A percentile compares a stretch with the other conserved stretches of the same genome.
These are phyloP conservation scores for Silurus glanis DNA, from an alignment of 2,113 vertebrate genomes.

Conservation along the genomic window DNA sequence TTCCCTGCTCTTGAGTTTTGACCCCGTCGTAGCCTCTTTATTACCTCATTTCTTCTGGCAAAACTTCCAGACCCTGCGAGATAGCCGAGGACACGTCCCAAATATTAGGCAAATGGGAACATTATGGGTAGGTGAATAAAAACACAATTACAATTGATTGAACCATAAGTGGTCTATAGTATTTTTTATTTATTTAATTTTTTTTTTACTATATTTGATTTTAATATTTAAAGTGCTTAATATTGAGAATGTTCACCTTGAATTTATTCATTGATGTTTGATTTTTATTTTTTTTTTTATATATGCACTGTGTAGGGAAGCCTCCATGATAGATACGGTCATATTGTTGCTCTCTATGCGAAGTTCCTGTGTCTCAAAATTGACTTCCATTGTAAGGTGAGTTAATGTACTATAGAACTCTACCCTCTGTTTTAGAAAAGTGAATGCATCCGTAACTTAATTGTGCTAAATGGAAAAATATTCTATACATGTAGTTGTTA, in stretches of 20 bases:
- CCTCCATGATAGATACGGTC: slow-evolving; percentile 90
- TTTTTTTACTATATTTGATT: background rate
- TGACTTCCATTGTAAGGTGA: slow-evolving; percentile 92
- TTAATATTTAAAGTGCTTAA: slow-evolving; percentile 16
- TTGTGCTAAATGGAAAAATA: too few species aligned
- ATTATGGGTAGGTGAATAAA: slow-evolving; percentile 48
- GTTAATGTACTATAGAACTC: background rate
- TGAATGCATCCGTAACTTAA: background rate
- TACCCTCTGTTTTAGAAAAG: background rate
- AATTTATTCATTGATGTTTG: background rate
- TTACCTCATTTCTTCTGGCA: background rate
- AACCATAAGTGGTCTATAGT: background rate
- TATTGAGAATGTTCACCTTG: background rate
- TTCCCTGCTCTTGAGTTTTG: too few species aligned
- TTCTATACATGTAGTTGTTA: background rate
- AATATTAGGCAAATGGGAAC: slow-evolving; percentile 51
- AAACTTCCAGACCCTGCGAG: slow-evolving; percentile 43
- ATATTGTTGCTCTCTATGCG: slow-evolving; percentile 89
- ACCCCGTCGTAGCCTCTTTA: too few species aligned
- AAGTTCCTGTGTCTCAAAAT: slow-evolving; percentile 92
- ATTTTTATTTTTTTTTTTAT: background rate
- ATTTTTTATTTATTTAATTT: too few species aligned
- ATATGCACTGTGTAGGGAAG: slow-evolving; percentile 74
- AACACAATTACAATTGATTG: background rate
- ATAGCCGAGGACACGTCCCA: slow-evolving; percentile 47